A percentile compares a stretch with the other conserved stretches of the same genome.
Conservation (phyloP, 2,113 vertebrate species). For the Probosciger aterrimus region DNA sequence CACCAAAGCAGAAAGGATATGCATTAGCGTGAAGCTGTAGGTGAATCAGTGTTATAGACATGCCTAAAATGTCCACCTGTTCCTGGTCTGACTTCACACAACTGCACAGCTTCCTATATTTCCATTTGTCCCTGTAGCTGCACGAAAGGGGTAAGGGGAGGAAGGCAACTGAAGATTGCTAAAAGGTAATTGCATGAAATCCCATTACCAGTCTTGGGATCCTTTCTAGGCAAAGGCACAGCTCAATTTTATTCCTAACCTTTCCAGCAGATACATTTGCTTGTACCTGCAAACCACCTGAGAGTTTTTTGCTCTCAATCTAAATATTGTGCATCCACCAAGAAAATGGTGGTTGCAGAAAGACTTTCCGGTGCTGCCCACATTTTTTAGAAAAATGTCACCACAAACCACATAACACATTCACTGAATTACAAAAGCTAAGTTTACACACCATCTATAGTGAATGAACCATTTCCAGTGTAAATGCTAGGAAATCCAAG, state of each 20-base stretch:
- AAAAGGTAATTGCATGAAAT: neutral
- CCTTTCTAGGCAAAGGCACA: neutral
- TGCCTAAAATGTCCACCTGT: neutral
- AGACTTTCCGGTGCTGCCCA: neutral
- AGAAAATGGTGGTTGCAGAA: neutral
- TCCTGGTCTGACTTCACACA: neutral
- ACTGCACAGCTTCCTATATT: neutral
- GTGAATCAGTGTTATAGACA: neutral
- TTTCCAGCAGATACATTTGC: neutral
- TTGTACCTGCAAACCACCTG: neutral
- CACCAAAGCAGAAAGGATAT: neutral
- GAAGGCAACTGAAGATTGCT: neutral
- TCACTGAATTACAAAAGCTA: neutral
- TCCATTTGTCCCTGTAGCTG: neutral
- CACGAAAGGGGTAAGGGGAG: neutral
- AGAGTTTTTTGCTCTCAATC: neutral
- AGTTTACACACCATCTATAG: constrained; percentile 44
- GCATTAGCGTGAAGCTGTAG: neutral
- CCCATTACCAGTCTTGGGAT: neutral
- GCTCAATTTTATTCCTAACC: constrained; percentile 2
- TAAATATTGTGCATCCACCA: neutral
- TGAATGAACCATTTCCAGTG: constrained; percentile 49
- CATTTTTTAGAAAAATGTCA: constrained; percentile 39
- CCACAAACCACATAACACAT: neutral
- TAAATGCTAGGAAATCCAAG: constrained; percentile 21